Conservation (phyloP, 2,113 vertebrate species). For the Climacteris rufus region DNA sequence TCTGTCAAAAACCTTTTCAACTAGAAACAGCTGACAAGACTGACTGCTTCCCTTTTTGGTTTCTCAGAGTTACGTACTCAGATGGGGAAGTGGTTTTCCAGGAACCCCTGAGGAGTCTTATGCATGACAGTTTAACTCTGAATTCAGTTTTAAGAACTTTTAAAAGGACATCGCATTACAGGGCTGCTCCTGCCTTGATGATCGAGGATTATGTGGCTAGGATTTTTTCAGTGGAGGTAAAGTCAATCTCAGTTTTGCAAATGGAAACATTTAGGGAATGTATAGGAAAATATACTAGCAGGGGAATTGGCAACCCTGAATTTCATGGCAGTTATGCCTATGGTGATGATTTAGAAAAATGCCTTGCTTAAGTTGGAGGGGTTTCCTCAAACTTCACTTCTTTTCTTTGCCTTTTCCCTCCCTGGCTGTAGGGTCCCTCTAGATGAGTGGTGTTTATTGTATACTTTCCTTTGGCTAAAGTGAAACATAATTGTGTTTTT, state of each 20-base stretch:
- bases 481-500: not conserved
- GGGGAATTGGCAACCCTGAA: not conserved
- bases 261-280: not conserved
- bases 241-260: not conserved
- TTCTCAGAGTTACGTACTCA: not conserved
- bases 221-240: not conserved
- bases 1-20: not conserved
- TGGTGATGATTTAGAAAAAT: not conserved
- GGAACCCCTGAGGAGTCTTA: not conserved
- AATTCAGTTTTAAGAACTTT: not conserved
- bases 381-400: not conserved
- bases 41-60: conserved; percentile 6
- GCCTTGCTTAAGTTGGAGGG: not conserved
- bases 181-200: not conserved
- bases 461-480: not conserved
- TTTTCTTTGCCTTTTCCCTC: not conserved
- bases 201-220: not conserved
- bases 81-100: not conserved
- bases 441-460: not conserved
- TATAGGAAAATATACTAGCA: not conserved
- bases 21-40: conserved; percentile 16
- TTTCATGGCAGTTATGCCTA: not conserved
- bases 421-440: not conserved
- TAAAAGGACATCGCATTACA: not conserved
- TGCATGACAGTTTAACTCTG: not conserved